Percentiles rank a stretch among this genome's conserved stretches.
These are phyloP conservation scores for Tautogolabrus adspersus DNA, from an alignment of 2,113 vertebrate genomes.

Conservation along the genomic window DNA sequence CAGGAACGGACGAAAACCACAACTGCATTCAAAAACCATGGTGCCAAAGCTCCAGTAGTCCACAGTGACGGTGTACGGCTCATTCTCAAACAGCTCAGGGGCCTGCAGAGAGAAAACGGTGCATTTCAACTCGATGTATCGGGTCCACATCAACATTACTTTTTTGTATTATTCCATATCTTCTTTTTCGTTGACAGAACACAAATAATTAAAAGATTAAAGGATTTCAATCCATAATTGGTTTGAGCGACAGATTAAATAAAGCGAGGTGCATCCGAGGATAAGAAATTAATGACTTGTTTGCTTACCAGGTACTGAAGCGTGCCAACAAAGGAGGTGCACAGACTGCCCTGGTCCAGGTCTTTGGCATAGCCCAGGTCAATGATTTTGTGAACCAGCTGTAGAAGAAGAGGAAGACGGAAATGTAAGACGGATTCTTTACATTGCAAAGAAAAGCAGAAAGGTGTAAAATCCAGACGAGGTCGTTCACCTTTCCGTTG, in stretches of 20 bases:
- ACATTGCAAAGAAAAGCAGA: not conserved
- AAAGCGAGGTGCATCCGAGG: not conserved
- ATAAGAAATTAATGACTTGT: not conserved
- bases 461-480: not conserved
- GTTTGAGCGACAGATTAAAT: not conserved
- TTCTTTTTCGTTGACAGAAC: not conserved
- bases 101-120: conserved; percentile 83
- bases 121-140: not conserved
- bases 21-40: conserved; percentile 96
- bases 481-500: conserved; percentile 90
- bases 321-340: conserved; percentile 98
- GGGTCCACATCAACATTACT: not conserved
- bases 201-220: not conserved
- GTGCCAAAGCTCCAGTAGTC: conserved; percentile 99
- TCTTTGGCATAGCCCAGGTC: conserved; percentile 99
- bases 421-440: not conserved
- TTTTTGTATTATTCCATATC: not conserved
- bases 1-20: conserved; percentile 95
- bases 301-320: conserved; percentile 94
- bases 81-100: conserved; percentile 97
- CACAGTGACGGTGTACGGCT: conserved; percentile 94
- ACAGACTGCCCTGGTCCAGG: conserved; percentile 97
- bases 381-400: conserved; percentile 96
- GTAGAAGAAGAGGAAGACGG: not conserved
- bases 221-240: not conserved